Conservation (phyloP, 2,888 invertebrate genomes). For the Fragum fragum region DNA sequence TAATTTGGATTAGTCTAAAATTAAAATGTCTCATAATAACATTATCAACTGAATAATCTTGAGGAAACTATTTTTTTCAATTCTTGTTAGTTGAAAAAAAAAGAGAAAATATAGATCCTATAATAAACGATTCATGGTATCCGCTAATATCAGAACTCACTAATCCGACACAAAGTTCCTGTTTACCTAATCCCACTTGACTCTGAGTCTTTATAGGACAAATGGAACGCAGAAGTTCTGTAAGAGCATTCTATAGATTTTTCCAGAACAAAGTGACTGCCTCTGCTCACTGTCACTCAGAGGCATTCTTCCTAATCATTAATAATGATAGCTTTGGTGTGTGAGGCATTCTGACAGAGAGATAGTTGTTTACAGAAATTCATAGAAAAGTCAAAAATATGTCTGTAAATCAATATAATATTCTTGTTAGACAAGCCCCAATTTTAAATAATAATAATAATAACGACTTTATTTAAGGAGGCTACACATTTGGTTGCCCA, state of each 20-base stretch:
- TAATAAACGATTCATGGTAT: too few relatives aligned
- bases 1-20: too few relatives aligned
- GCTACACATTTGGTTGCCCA: too few relatives aligned
- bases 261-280: not conserved
- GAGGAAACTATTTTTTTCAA: too few relatives aligned
- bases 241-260: conserved; percentile 14
- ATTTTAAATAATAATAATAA: too few relatives aligned
- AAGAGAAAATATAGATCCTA: too few relatives aligned
- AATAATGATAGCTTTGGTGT: not conserved
- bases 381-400: conserved; percentile 1
- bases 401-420: not conserved
- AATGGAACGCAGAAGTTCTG: not conserved
- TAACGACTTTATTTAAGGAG: too few relatives aligned
- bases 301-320: conserved; percentile 4
- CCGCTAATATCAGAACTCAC: not conserved
- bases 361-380: not conserved
- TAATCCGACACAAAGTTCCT: not conserved
- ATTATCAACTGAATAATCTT: too few relatives aligned
- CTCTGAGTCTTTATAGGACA: not conserved
- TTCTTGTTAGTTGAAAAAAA: too few relatives aligned
- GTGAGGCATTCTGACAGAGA: not conserved
- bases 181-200: not conserved
- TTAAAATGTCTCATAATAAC: too few relatives aligned
- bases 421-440: too few relatives aligned
- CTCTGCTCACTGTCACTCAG: not conserved